A percentile compares a stretch with the other conserved stretches of the same genome.
phyloP scores from a whole-genome alignment of 2,797 vertebrate genomes.

The Pangasius djambal region DNA sequence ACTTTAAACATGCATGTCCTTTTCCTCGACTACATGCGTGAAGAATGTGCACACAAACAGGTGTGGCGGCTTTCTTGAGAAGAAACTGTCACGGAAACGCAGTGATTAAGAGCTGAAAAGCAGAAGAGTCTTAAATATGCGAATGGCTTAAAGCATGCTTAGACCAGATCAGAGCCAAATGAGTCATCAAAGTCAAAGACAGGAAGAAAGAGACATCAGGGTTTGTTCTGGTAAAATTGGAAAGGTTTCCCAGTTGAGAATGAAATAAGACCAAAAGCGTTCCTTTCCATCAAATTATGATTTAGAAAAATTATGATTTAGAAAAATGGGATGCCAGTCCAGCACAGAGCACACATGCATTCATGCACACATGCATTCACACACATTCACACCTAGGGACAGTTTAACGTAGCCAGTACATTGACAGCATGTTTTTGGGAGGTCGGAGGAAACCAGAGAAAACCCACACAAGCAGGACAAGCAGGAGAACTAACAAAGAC shows the following conservation, averaged over 20 bases:
- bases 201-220: background rate
- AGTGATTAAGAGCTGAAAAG: background rate
- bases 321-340: background rate
- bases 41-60: constrained; percentile 20
- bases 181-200: constrained; percentile 33
- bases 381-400: background rate
- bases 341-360: background rate
- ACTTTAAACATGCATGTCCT: constrained; percentile 20
- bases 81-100: constrained; percentile 18
- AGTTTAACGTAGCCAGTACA: background rate
- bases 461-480: background rate
- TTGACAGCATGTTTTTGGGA: background rate
- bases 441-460: background rate
- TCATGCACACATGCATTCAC: background rate
- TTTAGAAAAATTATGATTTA: too few relatives aligned
- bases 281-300: background rate
- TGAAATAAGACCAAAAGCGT: background rate
- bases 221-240: background rate
- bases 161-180: background rate
- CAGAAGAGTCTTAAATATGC: constrained; percentile 10
- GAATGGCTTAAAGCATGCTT: constrained; percentile 27
- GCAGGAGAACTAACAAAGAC: background rate
- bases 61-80: constrained; percentile 23
- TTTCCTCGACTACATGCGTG: constrained; percentile 12
- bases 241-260: background rate